Evolutionary conservation across 1,140 invertebrate species (phyloP), one percentile per base, ranked within the genome.

Genomic region (Eriocheir sinensis): DNA sequence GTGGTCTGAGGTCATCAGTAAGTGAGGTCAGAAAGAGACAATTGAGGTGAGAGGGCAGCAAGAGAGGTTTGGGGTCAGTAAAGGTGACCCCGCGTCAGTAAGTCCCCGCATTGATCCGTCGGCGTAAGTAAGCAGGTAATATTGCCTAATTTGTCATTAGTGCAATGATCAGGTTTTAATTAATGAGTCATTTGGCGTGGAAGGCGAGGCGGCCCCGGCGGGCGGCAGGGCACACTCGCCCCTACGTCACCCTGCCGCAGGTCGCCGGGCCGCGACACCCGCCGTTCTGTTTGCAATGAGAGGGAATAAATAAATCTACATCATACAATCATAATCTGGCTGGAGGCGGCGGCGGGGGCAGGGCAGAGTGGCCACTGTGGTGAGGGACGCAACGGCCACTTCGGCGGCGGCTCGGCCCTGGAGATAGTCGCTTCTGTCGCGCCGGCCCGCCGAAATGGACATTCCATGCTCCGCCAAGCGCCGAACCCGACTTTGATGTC

Each of bases 231-330:
- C 53, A 86, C 34, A n/a, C 93, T 88, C 89, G 79, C 79, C 27
- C 17, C 38, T n/a, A 40, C 60, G 8, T 44, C 89, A 4, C 79
- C 38, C 40, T 44, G 53, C 40, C 34, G 40, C 36, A 41, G 15
- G 15, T 30, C 12, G 9, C 30, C 30, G 27, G 44, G 38, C 80
- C 17, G 40, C 34, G 15, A 80, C 38, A 30, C 83, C 48, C 38
- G 48, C 17, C 40, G 34, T 85, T 91, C 79, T 91, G 38, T 91
- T 91, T 91, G 93, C 89, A 94, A 94, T 94, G 93, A 94, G 89
- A 94, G 89, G 89, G 89, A 91, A 94, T 91, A 91, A 94, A 94
- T 94, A 94, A 94, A 91, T 94, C 91, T 85, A 41, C 93, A 91
- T 91, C 89, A 91, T 40, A 91, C 79, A 81, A 92, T 86, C 93